These are phyloP conservation scores for Drosophila teissieri DNA, from an alignment of 1,140 invertebrate species.

Conservation along the genomic window DNA sequence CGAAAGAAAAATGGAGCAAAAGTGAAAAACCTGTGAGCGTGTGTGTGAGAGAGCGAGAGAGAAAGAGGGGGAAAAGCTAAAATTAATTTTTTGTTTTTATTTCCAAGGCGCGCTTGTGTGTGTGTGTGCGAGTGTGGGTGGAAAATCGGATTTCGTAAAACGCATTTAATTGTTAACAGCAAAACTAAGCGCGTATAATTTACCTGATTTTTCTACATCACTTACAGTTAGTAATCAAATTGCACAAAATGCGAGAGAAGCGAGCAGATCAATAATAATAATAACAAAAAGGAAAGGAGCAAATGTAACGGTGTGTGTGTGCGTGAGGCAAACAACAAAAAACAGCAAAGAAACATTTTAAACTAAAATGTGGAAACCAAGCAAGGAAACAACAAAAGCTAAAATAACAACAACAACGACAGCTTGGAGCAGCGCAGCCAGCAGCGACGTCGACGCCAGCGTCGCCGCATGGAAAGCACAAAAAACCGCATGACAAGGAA, in stretches of 20 bases:
- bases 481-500: constrained; percentile 61
- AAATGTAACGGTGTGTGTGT: constrained; percentile 26
- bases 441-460: constrained; percentile 43
- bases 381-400: constrained; percentile 35
- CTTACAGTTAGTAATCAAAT: constrained; percentile 51
- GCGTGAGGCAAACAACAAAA: constrained; percentile 27
- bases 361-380: constrained; percentile 57
- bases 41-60: constrained; percentile 20
- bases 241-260: constrained; percentile 49
- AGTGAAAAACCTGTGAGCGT: constrained; percentile 63
- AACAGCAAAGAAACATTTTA: background rate
- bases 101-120: constrained; percentile 33
- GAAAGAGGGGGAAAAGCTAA: constrained; percentile 67
- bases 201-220: constrained; percentile 25
- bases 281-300: constrained; percentile 22
- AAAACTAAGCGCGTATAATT: constrained; percentile 25
- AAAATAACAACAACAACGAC: constrained; percentile 27
- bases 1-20: constrained; percentile 73
- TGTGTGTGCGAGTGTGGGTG: constrained; percentile 28
- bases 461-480: constrained; percentile 49
- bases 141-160: constrained; percentile 60
- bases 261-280: constrained; percentile 52
- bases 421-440: constrained; percentile 20
- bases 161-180: constrained; percentile 66
- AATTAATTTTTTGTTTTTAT: constrained; percentile 82